Evolutionary conservation across 2,113 vertebrate genomes (phyloP), one percentile per base, ranked within the genome.

Genomic region (Sinocyclocheilus grahami): DNA sequence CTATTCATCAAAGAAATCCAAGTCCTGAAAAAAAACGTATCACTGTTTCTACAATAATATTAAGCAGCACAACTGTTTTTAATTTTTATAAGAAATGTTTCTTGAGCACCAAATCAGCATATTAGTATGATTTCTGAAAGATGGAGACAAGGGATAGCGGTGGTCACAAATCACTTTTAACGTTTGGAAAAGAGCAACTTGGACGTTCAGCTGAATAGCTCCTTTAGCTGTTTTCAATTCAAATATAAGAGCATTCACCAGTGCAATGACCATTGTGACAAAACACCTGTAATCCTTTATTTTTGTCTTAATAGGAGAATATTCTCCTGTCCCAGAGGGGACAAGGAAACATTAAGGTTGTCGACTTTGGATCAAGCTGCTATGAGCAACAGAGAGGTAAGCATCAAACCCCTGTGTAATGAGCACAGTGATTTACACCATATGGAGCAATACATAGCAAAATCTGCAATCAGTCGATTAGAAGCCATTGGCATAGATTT

Each of bases 311-410:
- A 53, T 58, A 98, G 97, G 97, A 98, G 90, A 99, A 99, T 89
- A 98, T 98, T 90, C 94, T 99, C 63, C 90, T 99, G 42, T 96
- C 96, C 85, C 96, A 96, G 88, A 95, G 94, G 89, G 97, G 96
- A 10, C 97, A 97, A 42, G 94, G 96, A 37, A 97, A 97, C 86
- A 97, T 99, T 89, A 99, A 99, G 93, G 97, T 99, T 85, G 97
- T 98, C 83, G 97, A 99, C 92, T 98, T 99, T 94, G 97, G 97
- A 87, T 98, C 97, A 75, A 98, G 97, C 90, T 99, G 97, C 90
- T 98, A 97, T 80, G 97, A 97, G 91, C 94, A 98, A 88, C 96
- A 98, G 92, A 96, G 96, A 94, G 97, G 97, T 98, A 88, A 91
- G 92, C 85, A 88, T 51, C 4, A 69, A 24, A 37, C n/a, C 14